These are phyloP conservation scores for Calephelis nemesis DNA, from an alignment of 1,140 invertebrate genomes.

Conservation along the genomic window DNA sequence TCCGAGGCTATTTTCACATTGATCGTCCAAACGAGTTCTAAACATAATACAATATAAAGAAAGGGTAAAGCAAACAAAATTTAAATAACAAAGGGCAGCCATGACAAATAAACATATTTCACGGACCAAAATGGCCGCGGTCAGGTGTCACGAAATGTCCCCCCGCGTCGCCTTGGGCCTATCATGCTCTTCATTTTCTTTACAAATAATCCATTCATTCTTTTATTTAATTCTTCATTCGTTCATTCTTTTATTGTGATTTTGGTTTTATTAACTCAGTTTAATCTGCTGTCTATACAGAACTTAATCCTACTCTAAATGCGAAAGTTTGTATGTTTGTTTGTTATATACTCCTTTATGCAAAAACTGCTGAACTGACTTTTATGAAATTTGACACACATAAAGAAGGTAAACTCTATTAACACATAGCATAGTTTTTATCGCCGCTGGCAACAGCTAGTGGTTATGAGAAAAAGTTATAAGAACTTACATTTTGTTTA, in stretches of 20 bases:
- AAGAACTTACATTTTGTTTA: too few species aligned
- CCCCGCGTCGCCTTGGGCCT: conserved; percentile 35
- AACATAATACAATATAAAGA: conserved; percentile 78
- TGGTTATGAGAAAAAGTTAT: too few species aligned
- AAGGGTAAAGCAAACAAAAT: conserved; percentile 77
- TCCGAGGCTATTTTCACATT: conserved; percentile 70
- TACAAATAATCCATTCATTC: conserved; percentile 69
- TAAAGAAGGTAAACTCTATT: too few species aligned
- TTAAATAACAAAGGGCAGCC: conserved; percentile 77
- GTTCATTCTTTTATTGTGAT: conserved; percentile 64
- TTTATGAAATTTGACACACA: too few species aligned
- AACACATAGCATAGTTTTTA: too few species aligned
- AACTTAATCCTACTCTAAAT: too few species aligned
- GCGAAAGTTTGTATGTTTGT: too few species aligned
- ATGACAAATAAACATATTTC: conserved; percentile 79
- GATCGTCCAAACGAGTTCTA: conserved; percentile 69
- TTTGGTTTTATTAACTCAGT: conserved; percentile 56
- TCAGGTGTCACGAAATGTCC: conserved; percentile 68
- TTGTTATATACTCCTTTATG: too few species aligned
- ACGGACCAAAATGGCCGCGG: conserved; percentile 76
- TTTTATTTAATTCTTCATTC: conserved; percentile 58
- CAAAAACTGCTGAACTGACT: too few species aligned
- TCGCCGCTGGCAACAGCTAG: too few species aligned
- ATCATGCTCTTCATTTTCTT: conserved; percentile 57
- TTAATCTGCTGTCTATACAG: neutral